These are phyloP conservation scores for Sitophilus oryzae DNA, from an alignment of 1,140 invertebrate genomes.

Conservation along the genomic window DNA sequence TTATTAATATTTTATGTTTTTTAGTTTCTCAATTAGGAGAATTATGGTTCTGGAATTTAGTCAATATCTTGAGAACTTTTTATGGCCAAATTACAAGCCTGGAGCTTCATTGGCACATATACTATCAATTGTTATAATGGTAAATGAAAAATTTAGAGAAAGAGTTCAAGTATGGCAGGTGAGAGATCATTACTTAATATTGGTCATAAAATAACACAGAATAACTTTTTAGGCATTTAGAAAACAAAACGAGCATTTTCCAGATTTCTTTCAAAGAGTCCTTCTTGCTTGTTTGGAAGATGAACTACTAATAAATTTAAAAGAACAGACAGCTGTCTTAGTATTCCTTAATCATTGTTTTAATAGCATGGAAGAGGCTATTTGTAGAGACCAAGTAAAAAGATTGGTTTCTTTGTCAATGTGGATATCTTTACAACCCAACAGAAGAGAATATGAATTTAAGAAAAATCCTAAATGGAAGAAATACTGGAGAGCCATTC, in stretches of 20 bases:
- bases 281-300: conserved; percentile 63
- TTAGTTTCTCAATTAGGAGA: conserved; percentile 73
- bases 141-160: conserved; percentile 98
- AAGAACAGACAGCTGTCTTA: conserved; percentile 81
- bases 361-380: conserved; percentile 91
- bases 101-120: conserved; percentile 73
- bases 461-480: conserved; percentile 80
- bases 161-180: conserved; percentile 93
- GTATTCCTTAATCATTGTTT: conserved; percentile 95
- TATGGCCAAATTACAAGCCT: conserved; percentile 91
- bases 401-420: conserved; percentile 87
- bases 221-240: conserved; percentile 62
- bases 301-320: conserved; percentile 48
- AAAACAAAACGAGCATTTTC: conserved; percentile 73
- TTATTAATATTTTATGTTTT: conserved; percentile 31
- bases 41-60: conserved; percentile 96
- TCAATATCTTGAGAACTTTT: conserved; percentile 93
- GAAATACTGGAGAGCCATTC: conserved; percentile 87
- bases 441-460: conserved; percentile 78
- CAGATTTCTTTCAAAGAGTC: conserved; percentile 82
- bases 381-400: conserved; percentile 90
- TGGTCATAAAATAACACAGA: background rate
- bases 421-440: conserved; percentile 86
- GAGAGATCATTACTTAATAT: conserved; percentile 27
- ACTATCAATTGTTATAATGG: conserved; percentile 93